phyloP scores from a whole-genome alignment of 2,113 vertebrate species.

The Himantopus leucocephalus region DNA sequence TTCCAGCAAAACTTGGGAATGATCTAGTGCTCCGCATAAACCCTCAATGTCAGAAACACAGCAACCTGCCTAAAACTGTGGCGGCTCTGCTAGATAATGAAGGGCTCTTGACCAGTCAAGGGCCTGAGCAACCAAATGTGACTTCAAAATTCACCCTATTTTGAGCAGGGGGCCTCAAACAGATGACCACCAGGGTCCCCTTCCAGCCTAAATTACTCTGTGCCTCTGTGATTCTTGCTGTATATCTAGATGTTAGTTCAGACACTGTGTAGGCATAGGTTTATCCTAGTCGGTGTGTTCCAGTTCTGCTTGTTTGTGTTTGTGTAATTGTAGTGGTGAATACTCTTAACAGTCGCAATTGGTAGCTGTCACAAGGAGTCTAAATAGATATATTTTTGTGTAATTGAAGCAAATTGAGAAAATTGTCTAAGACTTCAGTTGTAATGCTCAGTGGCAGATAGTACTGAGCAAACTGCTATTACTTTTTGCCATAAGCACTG shows the following conservation, averaged over 20 bases:
- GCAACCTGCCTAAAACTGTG: neutral
- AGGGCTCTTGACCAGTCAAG: neutral
- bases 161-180: neutral
- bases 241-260: neutral
- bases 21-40: neutral
- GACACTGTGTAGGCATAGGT: neutral
- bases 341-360: neutral
- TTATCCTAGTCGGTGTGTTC: neutral
- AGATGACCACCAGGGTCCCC: neutral
- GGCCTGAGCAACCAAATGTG: neutral
- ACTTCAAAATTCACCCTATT: neutral
- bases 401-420: neutral
- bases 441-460: neutral
- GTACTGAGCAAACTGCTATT: neutral
- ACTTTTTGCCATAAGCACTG: neutral
- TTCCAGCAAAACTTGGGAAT: neutral
- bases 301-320: neutral
- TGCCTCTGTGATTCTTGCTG: neutral
- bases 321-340: neutral
- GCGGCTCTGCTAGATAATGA: neutral
- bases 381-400: neutral
- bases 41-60: accelerated
- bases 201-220: neutral
- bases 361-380: neutral
- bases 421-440: neutral